Conservation (phyloP, 1,140 invertebrate species). For the Ooceraea biroi region DNA sequence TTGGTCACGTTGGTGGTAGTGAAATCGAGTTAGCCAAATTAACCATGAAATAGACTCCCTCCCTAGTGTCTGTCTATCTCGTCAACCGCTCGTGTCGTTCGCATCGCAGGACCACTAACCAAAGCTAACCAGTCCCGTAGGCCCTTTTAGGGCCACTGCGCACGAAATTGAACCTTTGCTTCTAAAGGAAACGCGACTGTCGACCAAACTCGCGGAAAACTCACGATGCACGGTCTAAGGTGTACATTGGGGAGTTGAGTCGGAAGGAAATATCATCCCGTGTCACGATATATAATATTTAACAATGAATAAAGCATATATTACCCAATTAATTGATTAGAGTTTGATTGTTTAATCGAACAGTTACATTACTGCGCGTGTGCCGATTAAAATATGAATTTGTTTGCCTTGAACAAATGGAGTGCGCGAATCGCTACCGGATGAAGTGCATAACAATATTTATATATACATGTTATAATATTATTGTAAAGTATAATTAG, state of each 20-base stretch:
- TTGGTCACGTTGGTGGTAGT: conserved; percentile 73
- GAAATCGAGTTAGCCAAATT: conserved; percentile 86
- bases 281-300: neutral
- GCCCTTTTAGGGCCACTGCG: conserved; percentile 74
- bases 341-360: conserved; percentile 5
- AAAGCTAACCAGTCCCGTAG: conserved; percentile 77
- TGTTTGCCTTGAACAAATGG: neutral
- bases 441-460: conserved; percentile 32
- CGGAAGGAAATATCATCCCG: neutral
- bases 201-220: conserved; percentile 19
- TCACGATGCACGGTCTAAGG: neutral
- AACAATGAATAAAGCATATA: neutral
- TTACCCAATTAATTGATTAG: conserved; percentile 26
- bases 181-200: conserved; percentile 63
- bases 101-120: conserved; percentile 76
- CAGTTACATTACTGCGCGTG: neutral
- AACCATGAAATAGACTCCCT: conserved; percentile 87
- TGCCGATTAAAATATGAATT: conserved; percentile 37
- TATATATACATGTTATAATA: conserved; percentile 16
- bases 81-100: conserved; percentile 78
- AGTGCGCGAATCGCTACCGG: neutral
- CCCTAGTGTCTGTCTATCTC: conserved; percentile 82
- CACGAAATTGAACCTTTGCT: conserved; percentile 72
- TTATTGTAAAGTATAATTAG: conserved; percentile 38
- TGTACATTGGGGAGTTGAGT: neutral